These are phyloP conservation scores for Crocidura indochinensis DNA, from an alignment of 2,797 vertebrate species.

Conservation along the genomic window DNA sequence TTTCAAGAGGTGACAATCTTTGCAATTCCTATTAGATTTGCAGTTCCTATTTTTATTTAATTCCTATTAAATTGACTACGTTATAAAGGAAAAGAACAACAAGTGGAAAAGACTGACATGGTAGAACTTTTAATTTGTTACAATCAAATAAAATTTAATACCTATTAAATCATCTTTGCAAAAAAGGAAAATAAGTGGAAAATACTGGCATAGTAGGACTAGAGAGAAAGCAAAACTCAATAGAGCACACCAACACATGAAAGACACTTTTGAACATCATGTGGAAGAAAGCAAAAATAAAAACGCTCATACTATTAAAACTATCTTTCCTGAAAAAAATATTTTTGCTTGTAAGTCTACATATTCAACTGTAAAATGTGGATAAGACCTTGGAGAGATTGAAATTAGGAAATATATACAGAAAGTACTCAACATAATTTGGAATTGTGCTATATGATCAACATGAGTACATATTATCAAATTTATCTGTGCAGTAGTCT, in stretches of 20 bases:
- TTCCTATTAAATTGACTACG: too few species aligned
- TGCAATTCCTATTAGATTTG: not conserved
- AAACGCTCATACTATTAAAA: not conserved
- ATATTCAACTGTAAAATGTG: not conserved
- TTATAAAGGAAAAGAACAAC: not conserved
- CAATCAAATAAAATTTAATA: too few species aligned
- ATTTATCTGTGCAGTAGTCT: not conserved
- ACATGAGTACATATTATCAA: not conserved
- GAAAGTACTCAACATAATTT: not conserved
- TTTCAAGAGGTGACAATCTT: not conserved
- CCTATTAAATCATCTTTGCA: not conserved
- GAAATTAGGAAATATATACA: not conserved
- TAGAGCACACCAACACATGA: not conserved
- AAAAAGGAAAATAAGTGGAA: not conserved
- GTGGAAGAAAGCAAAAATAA: conserved; percentile 24
- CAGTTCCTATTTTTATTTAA: not conserved
- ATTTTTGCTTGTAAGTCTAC: not conserved
- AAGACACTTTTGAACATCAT: not conserved
- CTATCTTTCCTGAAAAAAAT: not conserved
- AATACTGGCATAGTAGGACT: not conserved
- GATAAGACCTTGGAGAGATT: not conserved
- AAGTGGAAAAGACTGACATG: not conserved
- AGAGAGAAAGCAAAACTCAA: not conserved
- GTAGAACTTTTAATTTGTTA: not conserved
- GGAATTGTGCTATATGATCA: not conserved